Percentiles rank a stretch among this genome's conserved stretches.
phyloP scores from a whole-genome alignment of 2,888 invertebrate species.

The Calliphora vomitoria region DNA sequence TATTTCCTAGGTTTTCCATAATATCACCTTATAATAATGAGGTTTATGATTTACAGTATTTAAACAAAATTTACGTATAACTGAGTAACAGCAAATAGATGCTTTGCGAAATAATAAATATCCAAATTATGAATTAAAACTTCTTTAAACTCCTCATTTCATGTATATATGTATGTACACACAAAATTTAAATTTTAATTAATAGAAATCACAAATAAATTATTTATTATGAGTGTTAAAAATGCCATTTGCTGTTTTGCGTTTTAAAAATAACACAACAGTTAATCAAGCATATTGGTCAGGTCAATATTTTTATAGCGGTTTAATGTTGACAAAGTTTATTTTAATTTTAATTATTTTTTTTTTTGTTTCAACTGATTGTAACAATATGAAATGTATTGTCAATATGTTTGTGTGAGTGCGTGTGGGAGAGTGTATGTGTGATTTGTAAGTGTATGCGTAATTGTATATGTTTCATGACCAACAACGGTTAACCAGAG shows the following conservation, averaged over 20 bases:
- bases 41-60: no score
- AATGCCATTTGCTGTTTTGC: conserved; percentile 2
- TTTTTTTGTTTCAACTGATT: conserved; percentile 5
- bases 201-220: conserved; percentile 38
- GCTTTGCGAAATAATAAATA: no score
- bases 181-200: conserved; percentile 34
- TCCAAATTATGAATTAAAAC: no score
- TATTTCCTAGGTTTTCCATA: no score
- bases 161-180: no score
- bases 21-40: no score
- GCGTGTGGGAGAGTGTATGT: conserved; percentile 5
- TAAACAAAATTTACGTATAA: no score
- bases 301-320: conserved; percentile 82
- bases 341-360: conserved; percentile 56
- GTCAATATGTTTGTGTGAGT: conserved; percentile 36
- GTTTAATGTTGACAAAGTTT: conserved; percentile 79
- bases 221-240: conserved; percentile 31
- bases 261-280: conserved; percentile 76
- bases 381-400: conserved; percentile 51
- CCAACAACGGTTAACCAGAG: conserved; percentile 84
- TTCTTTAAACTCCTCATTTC: no score
- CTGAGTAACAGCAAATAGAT: no score
- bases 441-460: conserved; percentile 50
- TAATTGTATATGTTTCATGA: conserved; percentile 74
- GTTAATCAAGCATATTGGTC: conserved; percentile 81